Evolutionary conservation across 1,140 invertebrate species (phyloP).

Genomic region (Thaumatotibia leucotreta): DNA sequence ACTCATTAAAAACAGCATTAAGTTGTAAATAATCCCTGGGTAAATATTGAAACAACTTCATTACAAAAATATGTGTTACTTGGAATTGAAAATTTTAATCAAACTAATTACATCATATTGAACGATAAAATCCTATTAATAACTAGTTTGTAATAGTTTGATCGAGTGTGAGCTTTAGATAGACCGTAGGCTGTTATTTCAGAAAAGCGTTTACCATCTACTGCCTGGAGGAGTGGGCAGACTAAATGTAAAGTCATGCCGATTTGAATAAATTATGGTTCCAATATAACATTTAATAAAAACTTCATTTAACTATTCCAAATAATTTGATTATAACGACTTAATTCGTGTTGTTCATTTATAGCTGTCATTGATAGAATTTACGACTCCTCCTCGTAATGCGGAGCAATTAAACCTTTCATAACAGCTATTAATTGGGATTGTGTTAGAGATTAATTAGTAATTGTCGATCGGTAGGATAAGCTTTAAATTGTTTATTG

Average conservation of each 20-base stretch:
- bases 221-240: not conserved
- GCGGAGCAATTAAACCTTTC: slow-evolving; percentile 47
- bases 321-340: slow-evolving; percentile 12
- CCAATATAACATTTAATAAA: slow-evolving; percentile 2
- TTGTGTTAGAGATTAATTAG: slow-evolving; percentile 56
- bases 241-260: not conserved
- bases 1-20: slow-evolving; percentile 1
- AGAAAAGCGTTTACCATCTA: not conserved
- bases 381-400: slow-evolving; percentile 21
- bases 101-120: not conserved
- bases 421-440: slow-evolving; percentile 52
- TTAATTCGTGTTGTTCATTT: slow-evolving; percentile 12
- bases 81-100: not conserved
- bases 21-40: not conserved
- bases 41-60: not conserved
- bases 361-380: slow-evolving; percentile 8
- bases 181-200: not conserved
- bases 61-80: not conserved
- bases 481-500: slow-evolving; percentile 57
- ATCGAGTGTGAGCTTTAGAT: not conserved
- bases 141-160: not conserved
- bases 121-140: no score
- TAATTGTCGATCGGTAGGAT: slow-evolving; percentile 55
- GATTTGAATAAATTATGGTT: slow-evolving; percentile 8
- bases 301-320: slow-evolving; percentile 1